Base-by-base conservation (phyloP, 1,140 invertebrate species). In the Conus betulinus region DNA sequence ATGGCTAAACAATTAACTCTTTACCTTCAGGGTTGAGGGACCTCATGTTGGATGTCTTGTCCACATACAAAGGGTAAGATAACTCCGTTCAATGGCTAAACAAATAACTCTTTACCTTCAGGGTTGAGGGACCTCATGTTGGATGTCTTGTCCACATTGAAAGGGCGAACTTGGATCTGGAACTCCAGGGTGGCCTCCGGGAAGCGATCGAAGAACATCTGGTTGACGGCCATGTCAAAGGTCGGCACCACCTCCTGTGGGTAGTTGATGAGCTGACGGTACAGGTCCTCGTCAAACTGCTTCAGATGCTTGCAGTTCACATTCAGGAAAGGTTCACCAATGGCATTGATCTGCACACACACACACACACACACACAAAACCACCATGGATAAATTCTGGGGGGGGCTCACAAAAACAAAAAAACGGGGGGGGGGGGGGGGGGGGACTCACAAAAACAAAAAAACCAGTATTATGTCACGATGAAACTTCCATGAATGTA, bases 191-290 rank as follows among this genome's bases (percentile, higher is more conserved):
- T 96, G 0, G 97, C 97, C 20, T 98, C 97, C 0, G 98, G 98
- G 89, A 71, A 97, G 97, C 91, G 98, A 98, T 94, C 98, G 98
- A 96, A 99, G 96, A 99, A 96, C 99, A 97, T 97, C 95, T 99
- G 98, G 95, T 99, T 99, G 0, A 98, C 97, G 5, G 98, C 98
- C 97, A 99, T 98, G 95, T 99, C 99, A 94, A 99, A 98, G 8
- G 98, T 98, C 0, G 99, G 99, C 90, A 0, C 98, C 0, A 98
- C 97, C 97, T 99, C 99, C 96, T 99, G 98, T 0, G 99, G 99
- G 96, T 99, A 99, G 92, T 97, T 97, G 20, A 99, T 96, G 82
- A 99, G 96, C 94, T 99, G 98, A 10, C 97, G 96, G 94, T 99
- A 99, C 6, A 99, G 96, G 89, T 97, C 97, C 3, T 96, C 94